A percentile compares a stretch with the other conserved stretches of the same genome.
These are phyloP conservation scores for Bombycilla garrulus DNA, from an alignment of 2,113 vertebrate species.

Conservation along the genomic window DNA sequence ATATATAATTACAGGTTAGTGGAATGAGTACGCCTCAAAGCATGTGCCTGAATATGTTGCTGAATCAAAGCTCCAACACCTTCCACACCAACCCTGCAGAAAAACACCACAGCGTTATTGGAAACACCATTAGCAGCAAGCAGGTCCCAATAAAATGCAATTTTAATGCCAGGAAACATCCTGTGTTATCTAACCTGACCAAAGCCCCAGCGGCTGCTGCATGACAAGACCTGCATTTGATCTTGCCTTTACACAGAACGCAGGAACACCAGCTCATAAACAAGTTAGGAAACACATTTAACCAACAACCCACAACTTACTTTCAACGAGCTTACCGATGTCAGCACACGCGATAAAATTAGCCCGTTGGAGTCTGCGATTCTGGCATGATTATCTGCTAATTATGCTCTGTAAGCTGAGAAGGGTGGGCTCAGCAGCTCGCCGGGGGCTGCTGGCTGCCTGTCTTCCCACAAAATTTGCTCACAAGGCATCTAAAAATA, in stretches of 20 bases:
- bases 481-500: conserved; percentile 46
- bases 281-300: background rate
- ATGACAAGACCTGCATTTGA: background rate
- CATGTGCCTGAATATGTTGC: background rate
- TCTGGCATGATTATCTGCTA: conserved; percentile 60
- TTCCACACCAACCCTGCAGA: background rate
- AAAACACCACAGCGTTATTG: background rate
- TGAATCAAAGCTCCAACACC: background rate
- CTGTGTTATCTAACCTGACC: background rate
- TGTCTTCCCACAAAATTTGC: conserved; percentile 16
- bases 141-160: background rate
- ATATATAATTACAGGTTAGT: background rate
- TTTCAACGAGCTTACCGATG: background rate
- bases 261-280: conserved; percentile 8
- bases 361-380: background rate
- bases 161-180: background rate
- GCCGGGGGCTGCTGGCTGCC: conserved; percentile 74
- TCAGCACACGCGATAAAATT: conserved; percentile 10
- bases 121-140: background rate
- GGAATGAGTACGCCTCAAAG: background rate
- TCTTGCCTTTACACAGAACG: background rate
- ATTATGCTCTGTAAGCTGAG: conserved; percentile 81
- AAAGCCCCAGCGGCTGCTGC: background rate
- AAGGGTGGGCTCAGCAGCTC: conserved; percentile 70
- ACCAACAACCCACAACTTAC: conserved; percentile 16